Percentiles rank a stretch among this genome's conserved stretches.
These are phyloP conservation scores for Drosophila yakuba DNA, from an alignment of 1,140 invertebrate genomes.

Conservation along the genomic window DNA sequence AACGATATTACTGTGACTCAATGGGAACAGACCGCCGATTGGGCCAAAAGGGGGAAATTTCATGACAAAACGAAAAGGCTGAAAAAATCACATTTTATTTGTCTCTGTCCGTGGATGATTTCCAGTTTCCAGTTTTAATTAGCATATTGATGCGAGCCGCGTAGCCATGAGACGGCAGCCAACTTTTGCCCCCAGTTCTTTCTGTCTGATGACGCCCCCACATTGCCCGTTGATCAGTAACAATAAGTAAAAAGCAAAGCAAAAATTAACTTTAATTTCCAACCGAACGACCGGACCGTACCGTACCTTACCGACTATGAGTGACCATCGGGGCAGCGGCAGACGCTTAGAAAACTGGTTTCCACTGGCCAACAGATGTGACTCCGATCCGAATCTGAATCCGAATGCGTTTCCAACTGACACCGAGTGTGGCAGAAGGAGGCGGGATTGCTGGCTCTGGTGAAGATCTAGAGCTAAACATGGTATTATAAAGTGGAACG, in stretches of 20 bases:
- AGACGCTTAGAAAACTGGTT: slow-evolving; percentile 43
- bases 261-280: slow-evolving; percentile 53
- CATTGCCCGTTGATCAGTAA: slow-evolving; percentile 12
- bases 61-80: slow-evolving; percentile 39
- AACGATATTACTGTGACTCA: slow-evolving; percentile 44
- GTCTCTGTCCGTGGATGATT: slow-evolving; percentile 36
- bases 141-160: slow-evolving; percentile 54
- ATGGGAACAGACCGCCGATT: slow-evolving; percentile 24
- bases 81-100: slow-evolving; percentile 38
- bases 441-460: slow-evolving; percentile 29
- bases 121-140: slow-evolving; percentile 63
- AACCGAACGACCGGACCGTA: neutral
- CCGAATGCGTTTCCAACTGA: slow-evolving; percentile 35
- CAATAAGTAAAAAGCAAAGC: slow-evolving; percentile 14
- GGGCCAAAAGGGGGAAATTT: slow-evolving; percentile 36
- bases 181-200: slow-evolving; percentile 40
- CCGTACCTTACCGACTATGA: slow-evolving; percentile 5
- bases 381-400: neutral
- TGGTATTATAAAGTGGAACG: slow-evolving; percentile 63
- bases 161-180: slow-evolving; percentile 20
- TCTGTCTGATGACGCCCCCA: slow-evolving; percentile 36
- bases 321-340: slow-evolving; percentile 34
- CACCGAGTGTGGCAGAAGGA: slow-evolving; percentile 41
- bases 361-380: slow-evolving; percentile 31
- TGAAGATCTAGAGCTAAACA: slow-evolving; percentile 56